Conservation (phyloP, 2,888 invertebrate genomes). For the Diarsia dahlii region DNA sequence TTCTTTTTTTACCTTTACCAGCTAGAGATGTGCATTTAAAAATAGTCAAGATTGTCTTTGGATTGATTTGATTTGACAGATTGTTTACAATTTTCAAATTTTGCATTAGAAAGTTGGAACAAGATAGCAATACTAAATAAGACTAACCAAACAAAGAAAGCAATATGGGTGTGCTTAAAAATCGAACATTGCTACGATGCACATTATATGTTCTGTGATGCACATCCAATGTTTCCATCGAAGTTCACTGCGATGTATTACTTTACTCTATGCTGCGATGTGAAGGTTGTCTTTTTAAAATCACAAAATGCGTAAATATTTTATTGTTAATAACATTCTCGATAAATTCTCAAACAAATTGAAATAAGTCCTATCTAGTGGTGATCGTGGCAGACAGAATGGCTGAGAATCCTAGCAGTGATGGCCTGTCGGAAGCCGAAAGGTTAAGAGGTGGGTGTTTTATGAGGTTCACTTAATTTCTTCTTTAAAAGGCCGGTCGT, state of each 20-base stretch:
- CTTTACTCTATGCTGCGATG: background rate
- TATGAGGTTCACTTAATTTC: constrained; percentile 1
- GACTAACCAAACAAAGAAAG: constrained; percentile 17
- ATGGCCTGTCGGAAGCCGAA: constrained; percentile 83
- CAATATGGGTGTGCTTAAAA: constrained; percentile 4
- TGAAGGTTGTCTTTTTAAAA: background rate
- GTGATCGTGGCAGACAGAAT: constrained; percentile 65
- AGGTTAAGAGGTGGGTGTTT: constrained; percentile 79
- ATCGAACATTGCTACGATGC: background rate
- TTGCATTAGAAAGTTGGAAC: constrained; percentile 5
- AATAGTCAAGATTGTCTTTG: background rate
- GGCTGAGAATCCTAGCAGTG: constrained; percentile 83
- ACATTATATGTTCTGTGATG: too few species aligned
- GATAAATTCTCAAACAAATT: background rate
- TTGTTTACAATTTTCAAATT: too few species aligned
- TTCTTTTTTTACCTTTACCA: background rate
- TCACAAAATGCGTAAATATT: constrained; percentile 61
- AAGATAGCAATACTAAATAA: constrained; percentile 14
- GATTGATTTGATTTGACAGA: too few species aligned
- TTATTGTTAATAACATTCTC: constrained; percentile 7
- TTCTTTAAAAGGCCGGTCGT: background rate
- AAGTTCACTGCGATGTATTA: background rate
- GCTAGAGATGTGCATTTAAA: background rate
- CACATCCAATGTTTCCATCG: background rate
- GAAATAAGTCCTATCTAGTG: background rate